Base-by-base conservation (phyloP, 2,113 vertebrate genomes). In the Oncorhynchus nerka region DNA sequence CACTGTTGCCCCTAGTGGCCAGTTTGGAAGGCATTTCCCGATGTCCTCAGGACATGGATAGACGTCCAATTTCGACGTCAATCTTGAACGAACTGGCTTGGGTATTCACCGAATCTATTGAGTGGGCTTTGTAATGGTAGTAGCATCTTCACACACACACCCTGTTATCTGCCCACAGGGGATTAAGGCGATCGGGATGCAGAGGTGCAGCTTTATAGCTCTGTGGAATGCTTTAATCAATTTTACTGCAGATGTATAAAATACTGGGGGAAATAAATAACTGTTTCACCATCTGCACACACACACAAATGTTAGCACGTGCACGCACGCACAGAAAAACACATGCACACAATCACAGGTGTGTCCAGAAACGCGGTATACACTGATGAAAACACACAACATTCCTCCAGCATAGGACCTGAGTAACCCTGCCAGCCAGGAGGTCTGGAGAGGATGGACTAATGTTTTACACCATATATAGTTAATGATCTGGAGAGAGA, bases 181-280 rank as follows among this genome's bases (percentile, higher is more conserved):
- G 49, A 49, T 22, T 22, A 26, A 32, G 62, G n/a, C 15, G 30
- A 48, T 3, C 22, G 1, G 12, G 49, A 59, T 64, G 22, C 68
- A 71, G 64, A 77, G 69, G 59, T 19, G 26, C 24, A 39, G 64
- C 30, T 65, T 61, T 62, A 80, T 78, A 24, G 75, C 64, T 72
- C 65, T 57, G 26, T 39, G 71, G 74, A 75, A 81, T 81, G 70
- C 79, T 82, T 77, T 83, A 85, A 79, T 83, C 79, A 80, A 80
- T 85, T 84, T 88, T 79, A 85, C 70, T 75, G 76, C 74, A 61
- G 76, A 78, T 79, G 61, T 67, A 74, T 78, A 75, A 75, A 78
- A 71, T 57, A 70, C 51, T 49, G 70, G 2, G 39, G 28, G 72
- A 79, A 82, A 76, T 81, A 62, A 74, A 80, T 76, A 82, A 55